These are phyloP conservation scores for Diorhabda carinulata DNA, from an alignment of 1,140 invertebrate genomes.

Conservation along the genomic window DNA sequence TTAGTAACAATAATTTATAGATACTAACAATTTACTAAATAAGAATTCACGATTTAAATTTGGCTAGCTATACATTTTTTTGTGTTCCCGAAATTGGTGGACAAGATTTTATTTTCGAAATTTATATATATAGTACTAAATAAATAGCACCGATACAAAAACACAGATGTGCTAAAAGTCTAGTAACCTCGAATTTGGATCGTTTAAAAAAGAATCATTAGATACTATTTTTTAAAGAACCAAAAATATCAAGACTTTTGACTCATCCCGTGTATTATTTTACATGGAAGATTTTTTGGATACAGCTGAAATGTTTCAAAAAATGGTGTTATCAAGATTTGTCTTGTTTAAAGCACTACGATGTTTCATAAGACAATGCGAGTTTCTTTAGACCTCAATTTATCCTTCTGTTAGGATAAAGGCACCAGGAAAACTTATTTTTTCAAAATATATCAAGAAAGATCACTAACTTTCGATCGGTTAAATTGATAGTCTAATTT, in stretches of 20 bases:
- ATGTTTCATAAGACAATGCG: background rate
- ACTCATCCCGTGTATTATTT: background rate
- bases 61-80: constrained; percentile 10
- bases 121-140: too few species aligned
- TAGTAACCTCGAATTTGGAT: too few species aligned
- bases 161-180: too few species aligned
- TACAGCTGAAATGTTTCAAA: background rate
- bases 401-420: background rate
- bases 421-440: background rate
- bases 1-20: constrained; percentile 10
- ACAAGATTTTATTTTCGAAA: background rate
- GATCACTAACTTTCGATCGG: too few species aligned
- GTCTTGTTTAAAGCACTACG: background rate
- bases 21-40: constrained; percentile 13
- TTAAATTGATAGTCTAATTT: too few species aligned
- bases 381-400: background rate
- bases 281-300: constrained; percentile 1
- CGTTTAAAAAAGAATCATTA: too few species aligned
- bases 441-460: too few species aligned
- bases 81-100: constrained; percentile 13
- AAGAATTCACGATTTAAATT: constrained; percentile 11
- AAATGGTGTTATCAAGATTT: background rate
- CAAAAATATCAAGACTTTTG: background rate
- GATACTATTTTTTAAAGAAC: too few species aligned
- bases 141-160: too few species aligned